Evolutionary conservation across 2,113 vertebrate genomes (phyloP), one percentile per base, ranked within the genome.

Genomic region (Eptesicus fuscus): DNA sequence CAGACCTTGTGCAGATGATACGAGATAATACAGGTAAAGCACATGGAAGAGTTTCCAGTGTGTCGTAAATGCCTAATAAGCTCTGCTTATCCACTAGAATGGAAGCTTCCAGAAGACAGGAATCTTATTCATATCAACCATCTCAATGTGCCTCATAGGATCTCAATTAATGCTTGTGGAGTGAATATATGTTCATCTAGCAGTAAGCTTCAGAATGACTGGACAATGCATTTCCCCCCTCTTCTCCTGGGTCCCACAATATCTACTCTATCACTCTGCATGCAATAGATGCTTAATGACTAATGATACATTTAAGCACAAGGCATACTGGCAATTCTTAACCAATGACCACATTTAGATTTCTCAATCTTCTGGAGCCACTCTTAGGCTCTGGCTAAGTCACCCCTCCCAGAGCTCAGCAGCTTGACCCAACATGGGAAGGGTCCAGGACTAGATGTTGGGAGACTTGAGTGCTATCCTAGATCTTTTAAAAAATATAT

Each of bases 191-290:
- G 28, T 77, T 47, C 28, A 30, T 18, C 9, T 51, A 3, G 20
- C 17, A 79, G 25, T 37, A 35, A 71, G 35, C n/a, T 83, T 91
- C 30, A 0, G 9, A 16, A 89, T 7, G 51, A 65, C 9, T 44
- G 30, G 28, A 18, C 8, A 18, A 2, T 47, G 30, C 56, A n/a
- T 91, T 44, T 40, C 63, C 49, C 23, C 3, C 47, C 42, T 49
- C 20, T 69, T 59, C 25, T 82, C 7, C 28, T 17, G 0, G 82
- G 11, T 61, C 37, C n/a, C 4, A 0, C 16, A 20, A 8, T 22
- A 69, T n/a, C 37, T 70, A 49, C 42, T 37, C 4, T 2, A 79
- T 47, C 30, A 30, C 2, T 8, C 74, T 53, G 32, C 44, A 17
- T 37, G 17, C 32, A 71, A 35, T 9, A 42, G 25, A 30, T 47